Percentiles rank a stretch among this genome's conserved stretches.
Evolutionary conservation across 2,797 vertebrate genomes (phyloP).

Genomic region (Semotilus atromaculatus): DNA sequence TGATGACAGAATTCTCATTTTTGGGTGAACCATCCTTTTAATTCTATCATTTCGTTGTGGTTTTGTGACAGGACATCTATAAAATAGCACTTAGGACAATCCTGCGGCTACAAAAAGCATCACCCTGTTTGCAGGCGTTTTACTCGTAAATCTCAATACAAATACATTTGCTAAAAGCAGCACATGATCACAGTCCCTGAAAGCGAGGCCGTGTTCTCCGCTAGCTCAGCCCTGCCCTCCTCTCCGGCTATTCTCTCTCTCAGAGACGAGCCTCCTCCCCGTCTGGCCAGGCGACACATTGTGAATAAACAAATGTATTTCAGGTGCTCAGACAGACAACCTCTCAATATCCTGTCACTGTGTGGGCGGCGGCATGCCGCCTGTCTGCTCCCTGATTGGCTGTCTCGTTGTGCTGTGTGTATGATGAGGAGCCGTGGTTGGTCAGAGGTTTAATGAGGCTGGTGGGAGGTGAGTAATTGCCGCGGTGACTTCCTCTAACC

Average conservation of each 20-base stretch:
- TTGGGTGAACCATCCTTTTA: not conserved
- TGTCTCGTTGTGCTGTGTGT: conserved; percentile 70
- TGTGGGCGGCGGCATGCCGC: conserved; percentile 81
- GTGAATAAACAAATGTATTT: conserved; percentile 82
- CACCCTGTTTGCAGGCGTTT: conserved; percentile 14
- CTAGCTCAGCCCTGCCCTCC: conserved; percentile 26
- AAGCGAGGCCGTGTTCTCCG: not conserved
- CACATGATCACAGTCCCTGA: conserved; percentile 10
- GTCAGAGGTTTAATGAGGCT: conserved; percentile 86
- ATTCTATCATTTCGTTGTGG: not conserved
- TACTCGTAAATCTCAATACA: conserved; percentile 24
- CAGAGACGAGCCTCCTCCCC: conserved; percentile 60
- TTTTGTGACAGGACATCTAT: not conserved
- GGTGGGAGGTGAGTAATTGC: conserved; percentile 88
- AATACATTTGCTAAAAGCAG: conserved; percentile 42
- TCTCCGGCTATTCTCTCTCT: conserved; percentile 20
- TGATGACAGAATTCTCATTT: not conserved
- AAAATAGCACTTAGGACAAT: conserved; percentile 1
- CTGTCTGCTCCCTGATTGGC: conserved; percentile 74
- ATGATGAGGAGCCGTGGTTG: conserved; percentile 77
- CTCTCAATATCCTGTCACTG: conserved; percentile 81
- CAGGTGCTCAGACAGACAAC: conserved; percentile 76
- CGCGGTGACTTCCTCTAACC: conserved; percentile 74
- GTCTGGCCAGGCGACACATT: conserved; percentile 69
- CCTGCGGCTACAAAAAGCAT: conserved; percentile 1